Evolutionary conservation across 23 tunicate species (phyloP).

Genomic region (Phallusia fumigata): DNA sequence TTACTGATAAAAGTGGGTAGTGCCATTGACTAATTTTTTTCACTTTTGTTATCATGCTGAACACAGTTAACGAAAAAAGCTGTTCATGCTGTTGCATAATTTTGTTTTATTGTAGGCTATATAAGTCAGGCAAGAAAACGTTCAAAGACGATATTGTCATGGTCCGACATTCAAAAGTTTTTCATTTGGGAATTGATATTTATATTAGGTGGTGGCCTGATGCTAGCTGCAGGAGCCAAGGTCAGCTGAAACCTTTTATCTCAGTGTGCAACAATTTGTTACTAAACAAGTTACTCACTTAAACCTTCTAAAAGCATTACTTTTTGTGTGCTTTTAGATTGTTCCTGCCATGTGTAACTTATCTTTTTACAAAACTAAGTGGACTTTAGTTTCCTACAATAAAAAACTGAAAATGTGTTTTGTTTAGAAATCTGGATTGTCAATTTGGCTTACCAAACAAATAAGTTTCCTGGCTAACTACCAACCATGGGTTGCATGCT

Average conservation of each 20-base stretch:
- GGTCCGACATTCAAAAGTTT: constrained; percentile 6
- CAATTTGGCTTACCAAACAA: not conserved
- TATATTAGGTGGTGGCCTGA: constrained; percentile 28
- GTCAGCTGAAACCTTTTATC: not conserved
- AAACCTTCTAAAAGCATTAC: too few relatives aligned
- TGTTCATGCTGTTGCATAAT: not conserved
- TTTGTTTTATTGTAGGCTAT: not conserved
- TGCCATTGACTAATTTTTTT: not conserved
- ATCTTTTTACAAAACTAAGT: too few relatives aligned
- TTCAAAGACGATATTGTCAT: not conserved
- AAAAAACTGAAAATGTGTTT: not conserved
- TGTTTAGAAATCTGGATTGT: constrained; percentile 20
- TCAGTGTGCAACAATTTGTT: too few relatives aligned
- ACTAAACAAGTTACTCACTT: too few relatives aligned
- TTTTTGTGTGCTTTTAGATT: too few relatives aligned
- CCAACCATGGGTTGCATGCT: constrained; percentile 23
- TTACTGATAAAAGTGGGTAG: not conserved
- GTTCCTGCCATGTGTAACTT: too few relatives aligned
- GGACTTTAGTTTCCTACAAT: too few relatives aligned
- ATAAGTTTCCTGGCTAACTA: not conserved
- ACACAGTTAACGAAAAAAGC: not conserved
- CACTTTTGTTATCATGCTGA: not conserved
- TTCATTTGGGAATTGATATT: constrained; percentile 37
- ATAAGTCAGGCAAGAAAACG: not conserved
- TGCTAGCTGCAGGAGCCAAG: constrained; percentile 18